A percentile compares a stretch with the other conserved stretches of the same genome.
Evolutionary conservation across 2,797 vertebrate genomes (phyloP).

Genomic region (Pelodytes ibericus): DNA sequence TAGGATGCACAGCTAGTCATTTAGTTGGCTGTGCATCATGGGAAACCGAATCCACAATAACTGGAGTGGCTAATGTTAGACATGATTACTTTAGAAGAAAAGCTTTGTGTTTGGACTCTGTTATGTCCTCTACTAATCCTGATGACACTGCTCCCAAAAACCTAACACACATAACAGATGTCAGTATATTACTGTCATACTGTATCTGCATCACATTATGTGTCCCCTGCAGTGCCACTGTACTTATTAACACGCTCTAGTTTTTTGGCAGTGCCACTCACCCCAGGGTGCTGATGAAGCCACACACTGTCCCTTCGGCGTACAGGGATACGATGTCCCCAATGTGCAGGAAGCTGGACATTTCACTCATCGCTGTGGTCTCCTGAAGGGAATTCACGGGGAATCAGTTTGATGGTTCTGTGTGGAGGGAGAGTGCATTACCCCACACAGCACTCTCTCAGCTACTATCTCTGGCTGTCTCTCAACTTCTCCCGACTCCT

Average conservation of each 20-base stretch:
- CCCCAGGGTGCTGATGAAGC: conserved; percentile 97
- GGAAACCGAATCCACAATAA: too few relatives aligned
- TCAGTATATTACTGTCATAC: not conserved
- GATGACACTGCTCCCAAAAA: not conserved
- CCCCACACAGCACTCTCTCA: not conserved
- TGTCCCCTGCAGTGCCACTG: not conserved
- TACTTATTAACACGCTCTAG: not conserved
- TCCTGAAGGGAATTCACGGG: not conserved
- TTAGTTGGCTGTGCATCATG: too few relatives aligned
- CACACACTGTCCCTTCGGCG: conserved; percentile 92
- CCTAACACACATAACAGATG: not conserved
- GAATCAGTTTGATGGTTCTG: not conserved
- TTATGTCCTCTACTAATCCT: not conserved
- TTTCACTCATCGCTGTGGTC: conserved; percentile 83
- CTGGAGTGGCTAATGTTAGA: too few relatives aligned
- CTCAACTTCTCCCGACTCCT: not conserved
- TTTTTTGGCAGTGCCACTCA: conserved; percentile 66
- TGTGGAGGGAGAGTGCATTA: not conserved
- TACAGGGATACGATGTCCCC: conserved; percentile 96
- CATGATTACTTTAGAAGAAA: too few relatives aligned
- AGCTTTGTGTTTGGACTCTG: too few relatives aligned
- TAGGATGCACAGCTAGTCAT: too few relatives aligned
- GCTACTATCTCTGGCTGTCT: not conserved
- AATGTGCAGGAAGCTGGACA: conserved; percentile 94
- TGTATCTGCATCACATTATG: not conserved